phyloP scores from a whole-genome alignment of 2,113 vertebrate species.

The Acrocephalus kingi region DNA sequence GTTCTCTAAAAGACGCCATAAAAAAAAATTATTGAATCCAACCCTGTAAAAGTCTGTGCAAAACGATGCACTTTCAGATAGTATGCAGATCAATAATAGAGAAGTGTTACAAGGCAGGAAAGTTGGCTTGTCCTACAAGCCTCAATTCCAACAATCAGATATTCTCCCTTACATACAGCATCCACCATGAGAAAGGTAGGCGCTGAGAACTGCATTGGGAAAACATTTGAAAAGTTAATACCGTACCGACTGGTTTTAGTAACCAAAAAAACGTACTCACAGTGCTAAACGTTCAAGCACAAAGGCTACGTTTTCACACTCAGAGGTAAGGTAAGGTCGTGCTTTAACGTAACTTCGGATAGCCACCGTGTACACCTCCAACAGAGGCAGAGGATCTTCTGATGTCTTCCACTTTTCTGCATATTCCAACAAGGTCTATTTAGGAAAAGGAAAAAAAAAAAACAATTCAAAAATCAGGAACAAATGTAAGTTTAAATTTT shows the following conservation, averaged over 20 bases:
- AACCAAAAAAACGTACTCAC: constrained; percentile 80
- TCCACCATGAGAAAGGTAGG: background rate
- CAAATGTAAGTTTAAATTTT: background rate
- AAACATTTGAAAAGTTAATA: background rate
- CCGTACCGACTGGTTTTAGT: background rate
- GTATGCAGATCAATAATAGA: background rate
- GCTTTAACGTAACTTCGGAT: constrained; percentile 90
- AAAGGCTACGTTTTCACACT: constrained; percentile 90
- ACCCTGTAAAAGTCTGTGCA: background rate
- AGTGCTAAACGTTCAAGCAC: constrained; percentile 91
- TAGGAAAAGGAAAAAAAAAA: constrained; percentile 32
- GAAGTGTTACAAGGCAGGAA: background rate
- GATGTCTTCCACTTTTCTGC: constrained; percentile 88
- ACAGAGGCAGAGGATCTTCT: constrained; percentile 86
- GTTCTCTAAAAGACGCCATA: background rate
- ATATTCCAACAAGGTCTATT: constrained; percentile 90
- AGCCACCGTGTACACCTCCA: constrained; percentile 89
- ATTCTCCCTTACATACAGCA: background rate
- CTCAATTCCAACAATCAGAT: background rate
- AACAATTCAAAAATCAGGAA: background rate
- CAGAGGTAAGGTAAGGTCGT: constrained; percentile 83
- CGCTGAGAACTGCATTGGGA: background rate
- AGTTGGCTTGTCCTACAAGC: background rate
- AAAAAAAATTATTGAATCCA: background rate
- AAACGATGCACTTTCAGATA: background rate